Percentiles rank a stretch among this genome's conserved stretches.
Conservation (phyloP, 2,113 vertebrate genomes). For the Cepphus grylle region DNA sequence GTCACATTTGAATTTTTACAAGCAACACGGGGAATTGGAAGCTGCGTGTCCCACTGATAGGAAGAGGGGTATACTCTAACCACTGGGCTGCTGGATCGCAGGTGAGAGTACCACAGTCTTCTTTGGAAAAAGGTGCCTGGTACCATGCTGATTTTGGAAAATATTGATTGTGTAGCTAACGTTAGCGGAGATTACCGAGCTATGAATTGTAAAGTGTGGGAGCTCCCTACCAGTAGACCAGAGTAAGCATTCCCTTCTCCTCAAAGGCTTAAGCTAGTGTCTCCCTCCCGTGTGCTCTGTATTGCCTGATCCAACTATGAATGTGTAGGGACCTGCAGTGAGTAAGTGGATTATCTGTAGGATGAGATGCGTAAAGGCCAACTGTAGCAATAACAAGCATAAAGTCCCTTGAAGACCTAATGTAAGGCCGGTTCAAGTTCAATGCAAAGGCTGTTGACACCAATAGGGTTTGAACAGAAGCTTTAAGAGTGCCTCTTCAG, state of each 20-base stretch:
- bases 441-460: neutral
- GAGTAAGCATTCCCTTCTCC: neutral
- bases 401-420: neutral
- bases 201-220: neutral
- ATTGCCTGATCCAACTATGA: neutral
- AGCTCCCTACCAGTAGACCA: neutral
- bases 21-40: neutral
- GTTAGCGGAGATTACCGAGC: neutral
- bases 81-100: neutral
- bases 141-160: neutral
- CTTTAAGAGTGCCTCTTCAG: neutral
- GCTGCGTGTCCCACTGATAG: neutral
- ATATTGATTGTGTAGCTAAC: neutral
- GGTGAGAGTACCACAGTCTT: neutral
- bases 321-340: rapidly evolving
- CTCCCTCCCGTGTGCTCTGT: neutral
- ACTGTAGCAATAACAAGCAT: neutral
- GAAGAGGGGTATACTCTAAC: neutral
- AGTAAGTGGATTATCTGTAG: neutral
- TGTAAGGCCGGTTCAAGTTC: neutral
- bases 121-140: neutral
- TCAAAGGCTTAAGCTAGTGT: neutral
- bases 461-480: neutral
- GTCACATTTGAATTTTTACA: neutral
- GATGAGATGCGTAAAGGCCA: neutral